A percentile compares a stretch with the other conserved stretches of the same genome.
These are phyloP conservation scores for Mesodorylaimus sp. DNA, from an alignment of 2,888 invertebrate genomes.

Conservation along the genomic window DNA sequence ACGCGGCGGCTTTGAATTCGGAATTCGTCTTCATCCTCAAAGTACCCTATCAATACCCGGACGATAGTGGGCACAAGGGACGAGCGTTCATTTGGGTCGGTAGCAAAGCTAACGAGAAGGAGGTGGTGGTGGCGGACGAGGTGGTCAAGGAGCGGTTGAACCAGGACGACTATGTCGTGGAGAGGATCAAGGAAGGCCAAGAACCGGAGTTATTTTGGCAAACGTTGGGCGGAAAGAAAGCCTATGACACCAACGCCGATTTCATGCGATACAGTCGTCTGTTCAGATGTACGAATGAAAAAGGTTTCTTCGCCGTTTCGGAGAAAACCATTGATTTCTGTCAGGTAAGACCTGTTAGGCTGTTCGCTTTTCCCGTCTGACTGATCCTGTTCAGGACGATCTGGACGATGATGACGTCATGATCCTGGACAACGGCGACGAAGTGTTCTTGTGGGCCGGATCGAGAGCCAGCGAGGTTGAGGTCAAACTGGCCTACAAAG, in stretches of 20 bases:
- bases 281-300: constrained; percentile 96
- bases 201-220: constrained; percentile 14
- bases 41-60: constrained; percentile 17
- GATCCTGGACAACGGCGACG: constrained; percentile 93
- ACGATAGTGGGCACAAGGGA: constrained; percentile 12
- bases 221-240: constrained; percentile 1
- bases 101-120: constrained; percentile 10
- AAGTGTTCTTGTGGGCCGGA: constrained; percentile 93
- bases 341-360: constrained; percentile 45
- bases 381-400: constrained; percentile 54
- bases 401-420: constrained; percentile 97
- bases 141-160: constrained; percentile 13
- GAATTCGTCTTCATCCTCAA: constrained; percentile 58
- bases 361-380: constrained; percentile 2
- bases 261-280: constrained; percentile 80
- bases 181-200: constrained; percentile 18
- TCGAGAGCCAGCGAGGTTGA: constrained; percentile 92
- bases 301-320: constrained; percentile 94
- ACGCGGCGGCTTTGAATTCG: constrained; percentile 67
- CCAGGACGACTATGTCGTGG: constrained; percentile 9
- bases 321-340: constrained; percentile 97
- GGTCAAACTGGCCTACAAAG: constrained; percentile 92
- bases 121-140: constrained; percentile 3
- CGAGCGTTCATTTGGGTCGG: constrained; percentile 11
- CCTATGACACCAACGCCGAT: constrained; percentile 45